Evolutionary conservation across 2,797 vertebrate species (phyloP).

Genomic region (Sardinella longiceps): DNA sequence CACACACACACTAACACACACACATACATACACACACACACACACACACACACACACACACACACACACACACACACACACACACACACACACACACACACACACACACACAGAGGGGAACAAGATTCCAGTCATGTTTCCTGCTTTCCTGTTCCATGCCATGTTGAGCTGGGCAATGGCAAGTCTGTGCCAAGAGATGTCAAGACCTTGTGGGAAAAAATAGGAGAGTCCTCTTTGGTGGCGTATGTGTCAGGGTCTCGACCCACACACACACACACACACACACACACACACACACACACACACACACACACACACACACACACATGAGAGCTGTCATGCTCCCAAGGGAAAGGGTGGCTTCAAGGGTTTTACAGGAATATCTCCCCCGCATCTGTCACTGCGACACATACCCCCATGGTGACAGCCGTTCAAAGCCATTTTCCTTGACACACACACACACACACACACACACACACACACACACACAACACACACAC

Average conservation of each 20-base stretch:
- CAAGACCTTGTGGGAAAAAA: conserved; percentile 41
- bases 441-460: neutral
- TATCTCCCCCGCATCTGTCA: neutral
- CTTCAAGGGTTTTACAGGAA: neutral
- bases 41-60: no score
- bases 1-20: conserved; percentile 7
- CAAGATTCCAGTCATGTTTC: conserved; percentile 38
- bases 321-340: neutral
- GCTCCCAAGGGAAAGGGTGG: neutral
- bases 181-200: conserved; percentile 32
- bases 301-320: no score
- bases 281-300: neutral
- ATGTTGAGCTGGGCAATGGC: conserved; percentile 19
- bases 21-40: conserved; percentile 6
- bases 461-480: conserved; percentile 2
- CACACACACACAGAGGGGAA: neutral
- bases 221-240: conserved; percentile 42
- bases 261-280: neutral
- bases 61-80: conserved; percentile 6
- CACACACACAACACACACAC: conserved; percentile 28
- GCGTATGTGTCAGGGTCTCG: conserved; percentile 9
- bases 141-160: conserved; percentile 37
- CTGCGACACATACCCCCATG: neutral
- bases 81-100: conserved; percentile 15
- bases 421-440: neutral